These are phyloP conservation scores for Eulithis testata DNA, from an alignment of 2,888 invertebrate genomes.

Conservation along the genomic window DNA sequence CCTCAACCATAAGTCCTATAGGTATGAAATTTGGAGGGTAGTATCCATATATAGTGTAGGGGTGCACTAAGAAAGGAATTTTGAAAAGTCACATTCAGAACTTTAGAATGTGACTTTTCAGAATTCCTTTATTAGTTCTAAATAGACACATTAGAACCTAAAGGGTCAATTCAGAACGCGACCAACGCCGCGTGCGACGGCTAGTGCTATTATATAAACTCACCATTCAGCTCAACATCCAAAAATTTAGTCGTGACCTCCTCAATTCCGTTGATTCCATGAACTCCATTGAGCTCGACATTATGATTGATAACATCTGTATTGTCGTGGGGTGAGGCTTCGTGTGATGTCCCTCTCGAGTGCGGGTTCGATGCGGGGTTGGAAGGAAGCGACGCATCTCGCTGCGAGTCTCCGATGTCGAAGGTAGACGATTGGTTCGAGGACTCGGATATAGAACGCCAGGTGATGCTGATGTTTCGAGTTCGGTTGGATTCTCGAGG, in stretches of 20 bases:
- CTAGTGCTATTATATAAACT: constrained; percentile 35
- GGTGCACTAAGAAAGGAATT: no score
- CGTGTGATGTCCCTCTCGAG: constrained; percentile 45
- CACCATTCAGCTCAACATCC: constrained; percentile 77
- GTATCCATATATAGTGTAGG: no score
- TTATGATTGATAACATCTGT: constrained; percentile 56
- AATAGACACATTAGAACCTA: no score
- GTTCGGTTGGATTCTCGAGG: constrained; percentile 65
- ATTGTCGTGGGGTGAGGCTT: constrained; percentile 54
- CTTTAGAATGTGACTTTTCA: no score
- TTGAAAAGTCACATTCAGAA: no score
- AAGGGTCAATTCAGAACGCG: no score
- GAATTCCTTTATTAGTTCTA: no score
- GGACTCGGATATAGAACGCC: constrained; percentile 80
- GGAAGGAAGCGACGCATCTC: constrained; percentile 44
- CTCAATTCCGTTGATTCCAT: constrained; percentile 58
- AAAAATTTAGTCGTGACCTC: constrained; percentile 69
- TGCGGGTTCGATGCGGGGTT: constrained; percentile 22
- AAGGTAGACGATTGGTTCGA: constrained; percentile 77
- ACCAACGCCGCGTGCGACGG: no score
- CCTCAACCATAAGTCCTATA: no score
- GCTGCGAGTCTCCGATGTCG: constrained; percentile 58
- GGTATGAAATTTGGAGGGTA: no score
- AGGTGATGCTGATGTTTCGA: constrained; percentile 78
- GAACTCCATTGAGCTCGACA: constrained; percentile 54